Conservation (phyloP, 2,113 vertebrate genomes). For the Calonectris borealis region DNA sequence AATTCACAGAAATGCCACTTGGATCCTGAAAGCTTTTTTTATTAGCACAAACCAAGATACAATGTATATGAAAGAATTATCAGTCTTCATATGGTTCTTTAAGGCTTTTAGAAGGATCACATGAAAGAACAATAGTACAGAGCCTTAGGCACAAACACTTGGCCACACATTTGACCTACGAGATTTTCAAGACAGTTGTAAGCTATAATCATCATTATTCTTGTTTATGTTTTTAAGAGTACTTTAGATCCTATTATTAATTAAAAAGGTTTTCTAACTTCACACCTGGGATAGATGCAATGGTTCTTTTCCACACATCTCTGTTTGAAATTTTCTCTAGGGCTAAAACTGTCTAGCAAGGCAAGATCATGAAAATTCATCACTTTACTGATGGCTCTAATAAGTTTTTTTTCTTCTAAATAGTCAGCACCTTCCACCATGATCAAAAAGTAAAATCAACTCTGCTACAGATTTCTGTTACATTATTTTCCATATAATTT, state of each 20-base stretch:
- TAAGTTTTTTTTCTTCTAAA: constrained; percentile 54
- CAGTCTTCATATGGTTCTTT: neutral
- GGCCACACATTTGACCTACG: neutral
- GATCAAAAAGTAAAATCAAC: constrained; percentile 67
- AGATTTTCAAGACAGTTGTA: neutral
- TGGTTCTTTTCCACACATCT: constrained; percentile 5
- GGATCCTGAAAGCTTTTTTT: neutral
- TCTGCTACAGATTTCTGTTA: constrained; percentile 11
- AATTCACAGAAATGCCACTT: neutral
- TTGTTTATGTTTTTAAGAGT: constrained; percentile 32
- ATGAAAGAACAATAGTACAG: neutral
- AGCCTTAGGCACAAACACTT: neutral
- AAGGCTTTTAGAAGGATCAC: neutral
- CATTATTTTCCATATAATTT: constrained; percentile 28
- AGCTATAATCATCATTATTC: neutral
- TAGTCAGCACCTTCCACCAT: constrained; percentile 43
- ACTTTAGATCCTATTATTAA: constrained; percentile 45
- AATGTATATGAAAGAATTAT: neutral
- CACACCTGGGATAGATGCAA: constrained; percentile 48
- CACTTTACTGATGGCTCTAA: constrained; percentile 62
- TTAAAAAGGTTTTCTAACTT: constrained; percentile 43
- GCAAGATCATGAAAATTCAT: constrained; percentile 74
- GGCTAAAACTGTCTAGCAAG: constrained; percentile 59
- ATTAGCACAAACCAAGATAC: neutral
- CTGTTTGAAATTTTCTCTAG: constrained; percentile 69